Evolutionary conservation across 1,140 invertebrate genomes (phyloP), one percentile per base, ranked within the genome.

Genomic region (Zaprionus ornatus): DNA sequence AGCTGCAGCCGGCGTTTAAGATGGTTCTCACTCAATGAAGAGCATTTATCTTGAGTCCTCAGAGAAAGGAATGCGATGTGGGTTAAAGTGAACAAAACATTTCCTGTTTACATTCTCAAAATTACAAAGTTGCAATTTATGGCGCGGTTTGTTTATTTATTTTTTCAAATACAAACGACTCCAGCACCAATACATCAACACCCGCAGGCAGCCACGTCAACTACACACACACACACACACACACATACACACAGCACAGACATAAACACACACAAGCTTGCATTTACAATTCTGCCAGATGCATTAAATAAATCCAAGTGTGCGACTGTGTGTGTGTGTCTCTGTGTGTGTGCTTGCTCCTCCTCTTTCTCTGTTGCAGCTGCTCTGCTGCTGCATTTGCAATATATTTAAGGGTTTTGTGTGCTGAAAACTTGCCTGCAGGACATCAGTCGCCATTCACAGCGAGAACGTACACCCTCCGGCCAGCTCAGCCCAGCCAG

Each of bases 121-220:
- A 88, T 88, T 72, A 69, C 79, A 82, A 71, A 82, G 80, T 87
- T 87, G 80, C 80, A 87, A 86, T 88, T 88, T 86, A 86, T 86
- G 84, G 80, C 69, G 69, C 76, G 72, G 74, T 76, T 87, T 79
- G 82, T 68, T 80, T 80, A 80, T 84, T 80, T 80, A 77, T 64
- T 60, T 70, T 55, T 48, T 32, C 32, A 68, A 57, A 71, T 37
- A 71, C 67, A 59, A 54, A 42, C 54, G 54, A 65, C 50, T 29
- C 54, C 6, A 9, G 17, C 5, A 67, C 48, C 27, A 19, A 25
- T 21, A 70, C 29, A 59, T 25, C 12, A 23, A 15, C 17, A 32
- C 23, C 32, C 23, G 40, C 48, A 21, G 25, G 19, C 42, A 59
- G n/a, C 15, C 40, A 17, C n/a, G 40, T 17, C n/a, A 45, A 17